A percentile compares a stretch with the other conserved stretches of the same genome.
Evolutionary conservation across 2,888 invertebrate genomes (phyloP).

Genomic region (Eurois occulta): DNA sequence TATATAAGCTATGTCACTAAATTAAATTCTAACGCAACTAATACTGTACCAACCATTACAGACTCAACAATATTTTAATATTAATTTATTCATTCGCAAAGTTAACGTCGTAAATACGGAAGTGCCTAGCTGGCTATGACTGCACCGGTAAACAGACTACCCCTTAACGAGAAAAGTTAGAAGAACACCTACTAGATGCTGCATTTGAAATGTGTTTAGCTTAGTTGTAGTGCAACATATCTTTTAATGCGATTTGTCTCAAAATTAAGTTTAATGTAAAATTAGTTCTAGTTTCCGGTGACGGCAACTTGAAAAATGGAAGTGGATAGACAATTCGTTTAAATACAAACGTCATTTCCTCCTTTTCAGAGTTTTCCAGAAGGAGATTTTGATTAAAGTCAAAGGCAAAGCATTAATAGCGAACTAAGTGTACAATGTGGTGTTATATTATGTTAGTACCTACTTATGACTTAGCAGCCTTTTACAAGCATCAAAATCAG

Average conservation of each 20-base stretch:
- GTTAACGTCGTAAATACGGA: slow-evolving; percentile 63
- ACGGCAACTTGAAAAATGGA: background rate
- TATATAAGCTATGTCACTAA: slow-evolving; percentile 1
- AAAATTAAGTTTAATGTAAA: slow-evolving; percentile 4
- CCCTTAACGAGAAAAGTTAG: slow-evolving; percentile 81
- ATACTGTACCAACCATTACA: slow-evolving; percentile 8
- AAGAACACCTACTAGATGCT: slow-evolving; percentile 60
- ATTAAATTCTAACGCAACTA: slow-evolving; percentile 16
- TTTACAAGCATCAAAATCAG: too few species aligned
- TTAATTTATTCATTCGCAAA: slow-evolving; percentile 69
- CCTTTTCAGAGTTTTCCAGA: background rate
- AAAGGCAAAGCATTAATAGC: too few species aligned
- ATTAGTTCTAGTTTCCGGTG: background rate
- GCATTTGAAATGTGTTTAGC: slow-evolving; percentile 59
- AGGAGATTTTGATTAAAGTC: too few species aligned
- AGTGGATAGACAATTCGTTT: background rate
- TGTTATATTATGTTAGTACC: too few species aligned
- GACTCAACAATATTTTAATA: slow-evolving; percentile 62
- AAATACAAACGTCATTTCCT: background rate
- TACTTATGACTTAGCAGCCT: too few species aligned
- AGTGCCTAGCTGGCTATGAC: slow-evolving; percentile 64
- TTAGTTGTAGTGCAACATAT: slow-evolving; percentile 7
- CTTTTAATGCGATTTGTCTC: slow-evolving; percentile 6
- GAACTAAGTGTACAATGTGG: too few species aligned
- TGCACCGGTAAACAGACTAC: slow-evolving; percentile 71